phyloP scores from a whole-genome alignment of 2,113 vertebrate species.

The Telmatochromis sp. region DNA sequence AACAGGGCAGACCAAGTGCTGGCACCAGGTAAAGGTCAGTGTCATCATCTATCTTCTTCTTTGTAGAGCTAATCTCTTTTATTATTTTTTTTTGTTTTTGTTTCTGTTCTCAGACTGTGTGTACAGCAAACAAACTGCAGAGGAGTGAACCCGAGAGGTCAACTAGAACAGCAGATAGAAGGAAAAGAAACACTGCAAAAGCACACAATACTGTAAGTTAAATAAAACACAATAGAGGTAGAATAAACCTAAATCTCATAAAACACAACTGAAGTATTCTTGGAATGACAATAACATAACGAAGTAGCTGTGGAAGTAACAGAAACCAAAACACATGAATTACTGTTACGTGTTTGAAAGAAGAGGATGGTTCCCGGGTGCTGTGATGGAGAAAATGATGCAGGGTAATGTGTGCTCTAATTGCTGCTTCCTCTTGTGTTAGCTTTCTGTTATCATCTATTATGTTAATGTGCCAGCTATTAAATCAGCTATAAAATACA shows the following conservation, averaged over 20 bases:
- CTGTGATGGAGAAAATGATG: background rate
- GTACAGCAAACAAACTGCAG: background rate
- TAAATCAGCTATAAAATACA: background rate
- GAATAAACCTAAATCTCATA: background rate
- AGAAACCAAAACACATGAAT: background rate
- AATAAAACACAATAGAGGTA: background rate
- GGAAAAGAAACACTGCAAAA: background rate
- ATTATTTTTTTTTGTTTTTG: fast-evolving
- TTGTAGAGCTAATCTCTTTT: background rate
- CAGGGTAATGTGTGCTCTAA: background rate
- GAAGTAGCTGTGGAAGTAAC: fast-evolving
- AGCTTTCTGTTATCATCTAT: background rate
- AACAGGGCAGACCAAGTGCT: fast-evolving
- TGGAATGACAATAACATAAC: background rate
- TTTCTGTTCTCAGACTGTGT: fast-evolving
- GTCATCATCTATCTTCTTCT: background rate
- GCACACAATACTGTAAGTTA: background rate
- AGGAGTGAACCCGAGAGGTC: background rate
- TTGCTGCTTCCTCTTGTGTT: fast-evolving
- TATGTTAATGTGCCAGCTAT: fast-evolving
- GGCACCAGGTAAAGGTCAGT: fast-evolving
- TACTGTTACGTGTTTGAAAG: background rate
- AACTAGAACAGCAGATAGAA: background rate
- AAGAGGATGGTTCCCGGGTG: background rate
- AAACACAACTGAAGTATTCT: background rate